Evolutionary conservation across 1,140 invertebrate genomes (phyloP).

Genomic region (Hylaeus volcanicus): DNA sequence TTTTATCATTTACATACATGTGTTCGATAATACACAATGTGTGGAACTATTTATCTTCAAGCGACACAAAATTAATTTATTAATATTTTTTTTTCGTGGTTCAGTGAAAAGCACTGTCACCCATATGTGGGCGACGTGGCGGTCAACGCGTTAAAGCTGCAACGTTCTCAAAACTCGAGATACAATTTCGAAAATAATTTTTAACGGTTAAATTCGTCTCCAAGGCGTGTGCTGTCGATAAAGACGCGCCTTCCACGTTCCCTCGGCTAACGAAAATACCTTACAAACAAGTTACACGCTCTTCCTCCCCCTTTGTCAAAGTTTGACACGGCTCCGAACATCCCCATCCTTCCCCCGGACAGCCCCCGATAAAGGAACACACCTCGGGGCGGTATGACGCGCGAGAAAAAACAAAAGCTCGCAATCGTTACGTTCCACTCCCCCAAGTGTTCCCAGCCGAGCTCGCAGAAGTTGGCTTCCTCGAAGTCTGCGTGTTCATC

Average conservation of each 20-base stretch:
- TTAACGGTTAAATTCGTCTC: no score
- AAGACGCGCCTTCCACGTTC: background rate
- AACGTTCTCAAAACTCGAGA: no score
- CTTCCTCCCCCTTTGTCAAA: background rate
- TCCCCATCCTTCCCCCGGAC: background rate
- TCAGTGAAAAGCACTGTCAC: no score
- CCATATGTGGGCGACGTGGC: no score
- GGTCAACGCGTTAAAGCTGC: no score
- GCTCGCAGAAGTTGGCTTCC: conserved; percentile 36
- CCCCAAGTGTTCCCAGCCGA: background rate
- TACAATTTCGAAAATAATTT: no score
- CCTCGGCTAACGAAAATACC: background rate
- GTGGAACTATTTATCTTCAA: no score
- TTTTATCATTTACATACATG: no score
- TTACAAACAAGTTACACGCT: background rate
- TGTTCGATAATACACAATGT: no score
- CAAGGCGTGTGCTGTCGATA: no score
- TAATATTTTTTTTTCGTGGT: no score
- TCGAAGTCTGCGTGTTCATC: conserved; percentile 35
- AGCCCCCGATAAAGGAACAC: background rate
- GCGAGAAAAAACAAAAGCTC: background rate
- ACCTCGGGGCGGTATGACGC: background rate
- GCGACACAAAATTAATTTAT: no score
- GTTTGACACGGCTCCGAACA: background rate
- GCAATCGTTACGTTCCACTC: conserved; percentile 21